Conservation (phyloP, 2,888 invertebrate species). For the Thysanoteuthis rhombus region DNA sequence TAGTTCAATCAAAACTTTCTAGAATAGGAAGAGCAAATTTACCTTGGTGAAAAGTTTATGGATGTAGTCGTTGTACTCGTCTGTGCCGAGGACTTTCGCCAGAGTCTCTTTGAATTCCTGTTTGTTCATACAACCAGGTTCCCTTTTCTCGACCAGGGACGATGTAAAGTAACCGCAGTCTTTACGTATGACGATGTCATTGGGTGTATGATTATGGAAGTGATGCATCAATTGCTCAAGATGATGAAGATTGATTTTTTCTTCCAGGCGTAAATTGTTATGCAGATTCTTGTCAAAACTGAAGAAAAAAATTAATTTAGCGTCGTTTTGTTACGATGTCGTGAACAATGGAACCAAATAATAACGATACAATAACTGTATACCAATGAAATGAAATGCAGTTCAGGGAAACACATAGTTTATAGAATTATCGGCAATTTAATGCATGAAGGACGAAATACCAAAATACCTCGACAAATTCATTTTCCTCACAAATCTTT, state of each 20-base stretch:
- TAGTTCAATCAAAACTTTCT: too few relatives aligned
- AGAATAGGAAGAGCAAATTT: neutral
- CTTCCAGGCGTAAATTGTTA: slow-evolving; percentile 61
- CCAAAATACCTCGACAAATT: too few relatives aligned
- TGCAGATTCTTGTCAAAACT: slow-evolving; percentile 55
- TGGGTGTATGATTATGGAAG: slow-evolving; percentile 58
- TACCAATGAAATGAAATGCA: neutral
- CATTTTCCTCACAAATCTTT: too few relatives aligned
- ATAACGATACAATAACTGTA: neutral
- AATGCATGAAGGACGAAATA: too few relatives aligned
- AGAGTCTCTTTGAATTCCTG: slow-evolving; percentile 65
- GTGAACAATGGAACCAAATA: neutral
- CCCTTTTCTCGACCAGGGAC: slow-evolving; percentile 51
- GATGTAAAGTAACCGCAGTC: slow-evolving; percentile 54
- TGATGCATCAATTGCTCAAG: slow-evolving; percentile 62
- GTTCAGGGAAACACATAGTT: neutral
- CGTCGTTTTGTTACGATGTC: neutral
- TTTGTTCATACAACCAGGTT: slow-evolving; percentile 62
- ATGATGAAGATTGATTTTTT: slow-evolving; percentile 64
- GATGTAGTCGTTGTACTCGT: slow-evolving; percentile 64
- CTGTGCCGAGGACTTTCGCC: slow-evolving; percentile 58
- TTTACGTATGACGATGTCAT: slow-evolving; percentile 51
- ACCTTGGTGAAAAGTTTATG: slow-evolving; percentile 66
- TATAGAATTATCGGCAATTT: neutral
- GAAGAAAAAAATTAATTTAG: slow-evolving; percentile 31